These are phyloP conservation scores for Molossus molossus DNA, from an alignment of 2,797 vertebrate genomes.

Conservation along the genomic window DNA sequence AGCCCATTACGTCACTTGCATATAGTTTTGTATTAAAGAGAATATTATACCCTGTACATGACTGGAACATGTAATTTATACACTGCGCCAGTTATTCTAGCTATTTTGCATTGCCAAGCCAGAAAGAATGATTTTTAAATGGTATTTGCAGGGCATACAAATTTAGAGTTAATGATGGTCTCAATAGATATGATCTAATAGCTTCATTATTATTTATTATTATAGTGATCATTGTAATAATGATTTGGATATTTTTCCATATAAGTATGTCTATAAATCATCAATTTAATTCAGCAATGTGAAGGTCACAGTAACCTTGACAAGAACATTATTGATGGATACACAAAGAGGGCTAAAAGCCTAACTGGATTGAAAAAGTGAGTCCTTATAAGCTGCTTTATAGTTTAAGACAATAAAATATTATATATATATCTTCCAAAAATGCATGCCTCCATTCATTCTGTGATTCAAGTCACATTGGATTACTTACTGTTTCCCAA, in stretches of 20 bases:
- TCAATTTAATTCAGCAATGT: not conserved
- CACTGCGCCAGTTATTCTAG: not conserved
- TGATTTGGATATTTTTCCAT: not conserved
- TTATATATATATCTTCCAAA: too few relatives aligned
- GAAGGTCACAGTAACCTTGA: not conserved
- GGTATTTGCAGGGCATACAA: not conserved
- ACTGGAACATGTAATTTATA: not conserved
- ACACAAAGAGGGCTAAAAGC: not conserved
- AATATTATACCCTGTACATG: not conserved
- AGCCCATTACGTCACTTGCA: not conserved
- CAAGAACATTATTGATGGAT: not conserved
- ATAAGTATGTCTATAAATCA: not conserved
- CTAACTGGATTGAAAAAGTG: not conserved
- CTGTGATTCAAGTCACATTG: not conserved
- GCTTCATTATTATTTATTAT: constrained; percentile 8
- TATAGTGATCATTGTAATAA: not conserved
- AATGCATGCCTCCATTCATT: not conserved
- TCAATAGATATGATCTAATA: not conserved
- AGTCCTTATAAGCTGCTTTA: not conserved
- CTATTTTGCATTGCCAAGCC: not conserved
- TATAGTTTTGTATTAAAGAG: not conserved
- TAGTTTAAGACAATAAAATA: not conserved
- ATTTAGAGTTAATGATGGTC: constrained; percentile 14
- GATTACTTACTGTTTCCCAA: not conserved
- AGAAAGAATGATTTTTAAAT: not conserved